phyloP scores from a whole-genome alignment of 2,888 invertebrate species.

The Dimorphilus gyrociliatus region DNA sequence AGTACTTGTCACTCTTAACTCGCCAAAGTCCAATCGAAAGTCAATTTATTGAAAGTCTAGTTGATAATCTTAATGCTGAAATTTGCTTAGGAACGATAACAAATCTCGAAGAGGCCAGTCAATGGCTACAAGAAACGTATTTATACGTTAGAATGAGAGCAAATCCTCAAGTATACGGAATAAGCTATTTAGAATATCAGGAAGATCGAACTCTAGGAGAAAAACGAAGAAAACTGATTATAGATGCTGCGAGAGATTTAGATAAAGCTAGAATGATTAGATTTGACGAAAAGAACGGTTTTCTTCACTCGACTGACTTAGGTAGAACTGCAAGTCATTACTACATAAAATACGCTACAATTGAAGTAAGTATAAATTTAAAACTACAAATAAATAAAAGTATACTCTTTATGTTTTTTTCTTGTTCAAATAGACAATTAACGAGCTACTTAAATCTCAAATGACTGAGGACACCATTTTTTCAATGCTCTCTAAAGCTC shows the following conservation, averaged over 20 bases:
- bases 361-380: conserved; percentile 45
- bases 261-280: conserved; percentile 88
- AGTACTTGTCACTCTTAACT: conserved; percentile 79
- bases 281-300: conserved; percentile 62
- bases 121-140: conserved; percentile 95
- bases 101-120: conserved; percentile 83
- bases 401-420: not conserved
- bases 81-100: conserved; percentile 86
- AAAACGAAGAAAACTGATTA: conserved; percentile 60
- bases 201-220: conserved; percentile 63
- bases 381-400: not conserved
- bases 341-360: conserved; percentile 88
- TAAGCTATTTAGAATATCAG: conserved; percentile 43
- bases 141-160: conserved; percentile 78
- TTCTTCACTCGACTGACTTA: conserved; percentile 48
- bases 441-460: conserved; percentile 56
- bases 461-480: conserved; percentile 74
- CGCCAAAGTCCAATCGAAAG: conserved; percentile 97
- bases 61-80: conserved; percentile 96
- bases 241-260: conserved; percentile 60
- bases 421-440: no score
- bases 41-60: conserved; percentile 73
- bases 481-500: conserved; percentile 73
- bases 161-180: conserved; percentile 66
- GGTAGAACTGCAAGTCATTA: conserved; percentile 93